Evolutionary conservation across 2,797 vertebrate species (phyloP), one percentile per base, ranked within the genome.

Genomic region (Enteromius argenteus): DNA sequence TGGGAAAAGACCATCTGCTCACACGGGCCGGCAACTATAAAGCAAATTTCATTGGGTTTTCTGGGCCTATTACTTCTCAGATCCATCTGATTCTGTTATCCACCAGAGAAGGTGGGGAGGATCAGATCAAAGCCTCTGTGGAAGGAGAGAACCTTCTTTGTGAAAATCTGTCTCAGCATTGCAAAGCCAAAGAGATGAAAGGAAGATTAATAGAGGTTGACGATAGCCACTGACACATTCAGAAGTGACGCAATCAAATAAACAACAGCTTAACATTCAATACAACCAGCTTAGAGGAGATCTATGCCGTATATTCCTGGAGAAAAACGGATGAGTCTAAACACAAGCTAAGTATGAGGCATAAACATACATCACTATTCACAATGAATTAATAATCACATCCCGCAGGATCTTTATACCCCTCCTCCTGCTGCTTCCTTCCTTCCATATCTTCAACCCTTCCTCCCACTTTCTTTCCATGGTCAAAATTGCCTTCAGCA

Each of bases 111-210:
- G 80, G 77, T 83, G 80, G 85, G 83, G 79, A 83, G 80, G 84
- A 62, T 66, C 6, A 87, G 86, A 91, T 90, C 81, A 91, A 89
- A 92, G 87, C 83, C 77, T 53, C 23, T 51, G 39, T 86, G 74
- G 86, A 86, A 80, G 37, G 79, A 86, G 83, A 85, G 74, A 87
- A 77, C 64, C 39, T 91, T 85, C 87, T 73, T 86, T 85, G 86
- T 88, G 86, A 87, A 87, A 86, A 89, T 85, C 82, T 69, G 87
- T 60, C 85, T 77, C 32, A 84, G 88, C 21, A 66, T 79, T 89
- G 75, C 85, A 72, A 79, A 66, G 53, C 62, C 21, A 78, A 82
- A 72, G 42, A 89, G 89, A 92, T 92, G 89, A 92, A 93, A 91
- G 86, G 39, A 21, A 87, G 82, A 87, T 79, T 81, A 80, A 87